Evolutionary conservation across 2,113 vertebrate species (phyloP), one percentile per base, ranked within the genome.

Genomic region (Scortum barcoo): DNA sequence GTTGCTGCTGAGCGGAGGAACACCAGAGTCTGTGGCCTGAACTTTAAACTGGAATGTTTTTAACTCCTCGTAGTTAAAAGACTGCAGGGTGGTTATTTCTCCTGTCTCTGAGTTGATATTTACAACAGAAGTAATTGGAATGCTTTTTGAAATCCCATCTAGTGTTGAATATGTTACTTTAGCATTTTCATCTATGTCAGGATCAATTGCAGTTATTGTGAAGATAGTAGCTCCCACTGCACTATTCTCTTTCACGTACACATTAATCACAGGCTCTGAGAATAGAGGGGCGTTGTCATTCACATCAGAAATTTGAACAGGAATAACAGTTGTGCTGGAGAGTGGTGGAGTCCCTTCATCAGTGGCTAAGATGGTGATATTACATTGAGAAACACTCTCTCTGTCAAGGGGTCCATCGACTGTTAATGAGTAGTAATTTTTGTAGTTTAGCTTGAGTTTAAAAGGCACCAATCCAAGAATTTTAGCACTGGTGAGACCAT

Each of bases 241-340:
- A 90, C 95, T 97, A 81, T 97, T 97, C 89, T 97, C 97, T 72
- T 93, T 94, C 63, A 97, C 88, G 71, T 94, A 96, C 36, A 96
- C 83, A 84, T 96, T 91, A 0, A 95, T 90, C 0, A 89, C 28
- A 0, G 67, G 63, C 30, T 94, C 91, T 69, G 85, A 48, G 79
- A 98, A 98, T 14, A 82, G 82, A 4, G 97, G 97, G 1, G 94
- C 73, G 7, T 97, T 98, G 81, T 98, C 97, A 57, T 98, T 98
- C 28, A 97, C 95, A 0, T 97, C 97, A 75, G 95, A 95, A 86
- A 98, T 88, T 0, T 95, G 88, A 76, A 97, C 91, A 22, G 84
- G 86, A 5, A 96, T 81, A 0, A 92, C 86, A 89, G 73, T 95
- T 26, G 57, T 88, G 69, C 94, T 93, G 30, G 95, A 96, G 5